Evolutionary conservation across 2,888 invertebrate species (phyloP).

Genomic region (Parnassius apollo): DNA sequence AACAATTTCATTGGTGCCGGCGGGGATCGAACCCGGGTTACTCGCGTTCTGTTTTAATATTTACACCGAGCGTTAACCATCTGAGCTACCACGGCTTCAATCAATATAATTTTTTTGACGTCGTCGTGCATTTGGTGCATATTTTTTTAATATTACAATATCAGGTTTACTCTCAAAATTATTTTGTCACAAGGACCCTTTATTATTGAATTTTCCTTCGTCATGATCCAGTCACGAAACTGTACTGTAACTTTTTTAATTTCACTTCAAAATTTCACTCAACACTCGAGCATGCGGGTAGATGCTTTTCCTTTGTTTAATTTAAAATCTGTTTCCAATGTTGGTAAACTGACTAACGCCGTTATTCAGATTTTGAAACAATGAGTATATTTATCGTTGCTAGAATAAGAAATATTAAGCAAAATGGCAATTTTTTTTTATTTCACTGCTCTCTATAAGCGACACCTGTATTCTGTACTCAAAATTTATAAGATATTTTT

Average conservation of each 20-base stretch:
- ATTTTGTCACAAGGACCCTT: not conserved
- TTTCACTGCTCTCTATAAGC: too few relatives aligned
- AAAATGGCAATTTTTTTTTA: too few relatives aligned
- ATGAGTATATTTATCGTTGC: not conserved
- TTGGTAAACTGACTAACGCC: not conserved
- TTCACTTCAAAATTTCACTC: conserved; percentile 19
- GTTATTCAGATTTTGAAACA: not conserved
- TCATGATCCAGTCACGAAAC: not conserved
- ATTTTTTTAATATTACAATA: too few relatives aligned
- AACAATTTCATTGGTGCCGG: too few relatives aligned
- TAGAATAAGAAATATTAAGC: not conserved
- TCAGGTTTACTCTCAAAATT: not conserved
- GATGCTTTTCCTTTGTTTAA: conserved; percentile 6
- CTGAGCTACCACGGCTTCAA: too few relatives aligned
- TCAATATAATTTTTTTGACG: too few relatives aligned
- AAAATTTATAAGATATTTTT: too few relatives aligned
- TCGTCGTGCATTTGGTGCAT: too few relatives aligned
- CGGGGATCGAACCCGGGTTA: too few relatives aligned
- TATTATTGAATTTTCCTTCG: not conserved
- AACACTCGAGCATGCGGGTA: conserved; percentile 3
- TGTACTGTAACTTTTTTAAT: conserved; percentile 23
- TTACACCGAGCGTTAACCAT: too few relatives aligned
- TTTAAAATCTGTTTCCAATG: conserved; percentile 11
- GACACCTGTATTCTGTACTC: too few relatives aligned
- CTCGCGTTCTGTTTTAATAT: too few relatives aligned